phyloP scores from a whole-genome alignment of 1,140 invertebrate species.

The Cheumatopsyche charites region DNA sequence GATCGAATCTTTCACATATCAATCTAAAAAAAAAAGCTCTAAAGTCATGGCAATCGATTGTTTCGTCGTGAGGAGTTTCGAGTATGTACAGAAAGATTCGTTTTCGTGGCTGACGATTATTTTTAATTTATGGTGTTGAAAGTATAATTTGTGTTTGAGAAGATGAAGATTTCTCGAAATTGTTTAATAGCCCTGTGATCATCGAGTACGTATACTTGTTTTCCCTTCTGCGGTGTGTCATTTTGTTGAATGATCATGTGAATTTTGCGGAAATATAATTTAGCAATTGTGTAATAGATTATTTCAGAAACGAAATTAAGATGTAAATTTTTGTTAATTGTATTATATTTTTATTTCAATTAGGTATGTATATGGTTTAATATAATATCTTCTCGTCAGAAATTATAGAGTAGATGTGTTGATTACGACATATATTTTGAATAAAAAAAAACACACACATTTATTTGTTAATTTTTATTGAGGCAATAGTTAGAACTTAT shows the following conservation, averaged over 20 bases:
- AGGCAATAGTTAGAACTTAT: no score
- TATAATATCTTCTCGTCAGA: no score
- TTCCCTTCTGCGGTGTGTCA: conserved; percentile 6
- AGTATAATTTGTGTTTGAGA: not conserved
- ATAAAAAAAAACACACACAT: no score
- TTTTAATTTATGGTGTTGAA: not conserved
- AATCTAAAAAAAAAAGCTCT: not conserved
- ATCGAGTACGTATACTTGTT: not conserved
- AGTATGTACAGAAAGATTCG: no score
- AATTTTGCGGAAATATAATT: conserved; percentile 3
- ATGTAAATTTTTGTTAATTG: no score
- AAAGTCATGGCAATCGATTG: not conserved
- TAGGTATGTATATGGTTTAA: no score
- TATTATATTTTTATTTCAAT: no score
- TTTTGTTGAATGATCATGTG: not conserved
- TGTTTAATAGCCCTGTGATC: conserved; percentile 5
- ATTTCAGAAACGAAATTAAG: not conserved
- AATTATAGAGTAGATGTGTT: no score
- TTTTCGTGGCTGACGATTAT: not conserved
- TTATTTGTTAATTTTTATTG: no score
- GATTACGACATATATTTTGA: no score
- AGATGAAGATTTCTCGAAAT: not conserved
- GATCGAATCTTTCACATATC: not conserved
- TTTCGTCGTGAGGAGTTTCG: no score
- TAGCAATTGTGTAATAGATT: not conserved